Base-by-base conservation (phyloP, 2,113 vertebrate species). In the Platycercus adscitus region DNA sequence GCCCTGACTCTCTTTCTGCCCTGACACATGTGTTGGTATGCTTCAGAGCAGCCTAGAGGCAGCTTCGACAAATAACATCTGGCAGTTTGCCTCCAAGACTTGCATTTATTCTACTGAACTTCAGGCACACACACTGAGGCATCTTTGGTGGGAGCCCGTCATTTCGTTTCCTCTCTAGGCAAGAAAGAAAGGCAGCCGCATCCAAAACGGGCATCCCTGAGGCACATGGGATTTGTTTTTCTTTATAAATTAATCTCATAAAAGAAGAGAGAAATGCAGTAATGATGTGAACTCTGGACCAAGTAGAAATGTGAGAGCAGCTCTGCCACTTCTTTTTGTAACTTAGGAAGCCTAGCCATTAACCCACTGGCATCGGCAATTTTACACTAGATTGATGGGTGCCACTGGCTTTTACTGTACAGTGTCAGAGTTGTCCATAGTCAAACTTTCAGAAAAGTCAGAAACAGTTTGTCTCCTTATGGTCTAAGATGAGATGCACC, bases 41-140 rank as follows among this genome's bases (percentile, higher is more conserved):
- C 65, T 95, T 88, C 72, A 91, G 91, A 96, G 91, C 81, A 92
- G 92, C 92, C 96, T 91, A 94, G 88, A 95, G 96, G 95, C 92
- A 95, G 88, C 83, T 88, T 89, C 61, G 8, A 94, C 91, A 95
- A 95, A 95, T 86, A 93, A 92, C 95, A 97, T 97, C 93, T 95
- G 96, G 94, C 95, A 95, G 83, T 81, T 95, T 95, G 95, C 95
- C 94, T 84, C 73, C 10, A 71, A 90, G 91, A 81, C 91, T 91
- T 63, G 89, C 29, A 87, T 86, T 95, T 95, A 64, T 92, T 81
- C 92, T 72, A 66, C 77, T 84, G 65, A 95, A 92, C 94, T 94
- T 92, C 3, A 86, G 86, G 86, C 69, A 68, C 60, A 88, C 58
- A 81, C 72, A 46, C 79, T 72, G 75, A 93, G 6, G n/a, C 94